Percentiles rank a stretch among this genome's conserved stretches.
phyloP scores from a whole-genome alignment of 2,797 vertebrate species.

The Poecilia velifera region DNA sequence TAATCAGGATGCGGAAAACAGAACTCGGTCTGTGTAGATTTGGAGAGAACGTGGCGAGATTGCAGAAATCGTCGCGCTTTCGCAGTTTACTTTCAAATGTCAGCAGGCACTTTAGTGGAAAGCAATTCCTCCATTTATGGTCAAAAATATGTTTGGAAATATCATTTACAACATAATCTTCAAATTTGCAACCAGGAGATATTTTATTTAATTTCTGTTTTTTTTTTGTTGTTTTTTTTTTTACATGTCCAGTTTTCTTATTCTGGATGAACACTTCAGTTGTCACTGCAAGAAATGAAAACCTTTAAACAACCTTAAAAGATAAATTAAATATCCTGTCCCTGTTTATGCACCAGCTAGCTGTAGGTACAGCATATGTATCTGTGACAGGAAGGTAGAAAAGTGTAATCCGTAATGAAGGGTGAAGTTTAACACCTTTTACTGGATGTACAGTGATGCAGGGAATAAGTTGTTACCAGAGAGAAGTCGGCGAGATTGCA shows the following conservation, averaged over 20 bases:
- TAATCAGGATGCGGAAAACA: constrained; percentile 61
- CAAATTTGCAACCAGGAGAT: constrained; percentile 14
- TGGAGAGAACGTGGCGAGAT: constrained; percentile 45
- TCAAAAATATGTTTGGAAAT: constrained; percentile 20
- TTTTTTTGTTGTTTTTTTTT: neutral
- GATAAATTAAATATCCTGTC: neutral
- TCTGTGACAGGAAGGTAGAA: neutral
- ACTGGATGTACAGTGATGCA: neutral
- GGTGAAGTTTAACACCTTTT: neutral
- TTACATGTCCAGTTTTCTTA: neutral
- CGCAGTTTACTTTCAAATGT: constrained; percentile 52
- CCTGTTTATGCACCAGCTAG: neutral
- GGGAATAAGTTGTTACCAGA: neutral
- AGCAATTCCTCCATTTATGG: constrained; percentile 10
- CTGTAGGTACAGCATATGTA: neutral
- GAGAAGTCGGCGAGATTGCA: neutral
- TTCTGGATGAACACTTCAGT: neutral
- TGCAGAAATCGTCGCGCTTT: constrained; percentile 54
- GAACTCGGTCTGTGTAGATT: constrained; percentile 33
- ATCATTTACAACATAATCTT: constrained; percentile 14
- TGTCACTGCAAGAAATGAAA: neutral
- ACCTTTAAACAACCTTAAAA: neutral
- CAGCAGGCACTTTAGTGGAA: constrained; percentile 16
- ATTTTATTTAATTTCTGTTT: neutral
- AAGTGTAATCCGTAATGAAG: too few species aligned